Evolutionary conservation across 1,140 invertebrate genomes (phyloP).

Genomic region (Aphelenchoides fujianensis): DNA sequence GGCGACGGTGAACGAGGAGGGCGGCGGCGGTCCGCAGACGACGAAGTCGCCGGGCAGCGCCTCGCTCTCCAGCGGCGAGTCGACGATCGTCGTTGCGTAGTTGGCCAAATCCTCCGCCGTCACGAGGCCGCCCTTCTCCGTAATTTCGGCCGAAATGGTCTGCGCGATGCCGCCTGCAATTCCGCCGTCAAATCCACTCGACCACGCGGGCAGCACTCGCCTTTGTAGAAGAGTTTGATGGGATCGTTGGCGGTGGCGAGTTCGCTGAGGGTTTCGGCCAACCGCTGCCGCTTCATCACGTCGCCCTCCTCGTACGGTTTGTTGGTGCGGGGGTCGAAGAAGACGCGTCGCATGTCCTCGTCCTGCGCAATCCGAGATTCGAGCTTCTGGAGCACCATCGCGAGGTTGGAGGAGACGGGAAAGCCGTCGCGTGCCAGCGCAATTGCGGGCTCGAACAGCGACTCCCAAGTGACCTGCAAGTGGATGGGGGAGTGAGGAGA

Average conservation of each 20-base stretch:
- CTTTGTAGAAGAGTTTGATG: constrained; percentile 62
- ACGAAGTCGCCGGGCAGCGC: constrained; percentile 48
- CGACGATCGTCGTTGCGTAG: constrained; percentile 65
- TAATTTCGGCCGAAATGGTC: constrained; percentile 57
- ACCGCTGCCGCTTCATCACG: constrained; percentile 59
- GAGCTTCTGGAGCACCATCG: constrained; percentile 48
- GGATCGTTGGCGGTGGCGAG: constrained; percentile 62
- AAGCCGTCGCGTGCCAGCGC: constrained; percentile 71
- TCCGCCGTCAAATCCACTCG: too few species aligned
- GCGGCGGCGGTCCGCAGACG: constrained; percentile 62
- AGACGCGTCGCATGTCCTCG: constrained; percentile 46
- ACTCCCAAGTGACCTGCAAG: constrained; percentile 55
- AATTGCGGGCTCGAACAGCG: constrained; percentile 54
- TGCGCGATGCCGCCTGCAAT: constrained; percentile 53
- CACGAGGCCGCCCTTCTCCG: constrained; percentile 57
- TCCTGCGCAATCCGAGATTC: constrained; percentile 41
- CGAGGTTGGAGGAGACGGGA: constrained; percentile 44
- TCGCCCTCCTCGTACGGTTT: constrained; percentile 65
- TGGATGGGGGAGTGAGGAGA: too few species aligned
- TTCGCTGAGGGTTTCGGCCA: constrained; percentile 64
- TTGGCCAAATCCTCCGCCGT: constrained; percentile 52
- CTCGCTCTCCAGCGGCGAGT: constrained; percentile 62
- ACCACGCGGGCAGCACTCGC: too few species aligned
- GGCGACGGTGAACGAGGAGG: constrained; percentile 58
- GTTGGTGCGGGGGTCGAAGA: constrained; percentile 63